Conservation (phyloP, 2,888 invertebrate species). For the Melangyna quadrimaculata region DNA sequence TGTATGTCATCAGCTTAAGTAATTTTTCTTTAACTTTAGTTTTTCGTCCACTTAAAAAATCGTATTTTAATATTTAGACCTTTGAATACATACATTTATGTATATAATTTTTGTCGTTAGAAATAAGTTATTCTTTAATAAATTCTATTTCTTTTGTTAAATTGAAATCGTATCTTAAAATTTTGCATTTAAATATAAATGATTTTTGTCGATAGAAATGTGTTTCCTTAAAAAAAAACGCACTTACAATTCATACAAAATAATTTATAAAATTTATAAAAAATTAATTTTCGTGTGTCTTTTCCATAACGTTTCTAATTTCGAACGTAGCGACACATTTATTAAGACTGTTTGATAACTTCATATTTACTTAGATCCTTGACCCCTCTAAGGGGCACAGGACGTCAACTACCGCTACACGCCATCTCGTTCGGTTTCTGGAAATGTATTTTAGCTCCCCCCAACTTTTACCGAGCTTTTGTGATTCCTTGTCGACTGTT, state of each 20-base stretch:
- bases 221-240: background rate
- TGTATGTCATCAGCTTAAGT: background rate
- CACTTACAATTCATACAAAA: background rate
- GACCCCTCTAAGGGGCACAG: too few species aligned
- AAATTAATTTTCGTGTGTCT: too few species aligned
- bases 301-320: too few species aligned
- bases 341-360: too few species aligned
- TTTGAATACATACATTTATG: background rate
- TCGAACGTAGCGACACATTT: too few species aligned
- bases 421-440: too few species aligned
- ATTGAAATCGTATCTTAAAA: background rate
- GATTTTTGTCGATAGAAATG: background rate
- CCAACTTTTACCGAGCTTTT: too few species aligned
- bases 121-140: background rate
- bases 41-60: background rate
- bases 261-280: too few species aligned
- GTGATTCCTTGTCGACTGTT: too few species aligned
- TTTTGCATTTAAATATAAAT: background rate
- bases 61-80: background rate
- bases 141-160: background rate
- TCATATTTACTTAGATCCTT: too few species aligned
- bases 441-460: too few species aligned
- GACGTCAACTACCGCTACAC: too few species aligned
- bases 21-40: background rate
- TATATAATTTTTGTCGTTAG: background rate